phyloP scores from a whole-genome alignment of 2,797 vertebrate genomes.

The Chromis chromis region DNA sequence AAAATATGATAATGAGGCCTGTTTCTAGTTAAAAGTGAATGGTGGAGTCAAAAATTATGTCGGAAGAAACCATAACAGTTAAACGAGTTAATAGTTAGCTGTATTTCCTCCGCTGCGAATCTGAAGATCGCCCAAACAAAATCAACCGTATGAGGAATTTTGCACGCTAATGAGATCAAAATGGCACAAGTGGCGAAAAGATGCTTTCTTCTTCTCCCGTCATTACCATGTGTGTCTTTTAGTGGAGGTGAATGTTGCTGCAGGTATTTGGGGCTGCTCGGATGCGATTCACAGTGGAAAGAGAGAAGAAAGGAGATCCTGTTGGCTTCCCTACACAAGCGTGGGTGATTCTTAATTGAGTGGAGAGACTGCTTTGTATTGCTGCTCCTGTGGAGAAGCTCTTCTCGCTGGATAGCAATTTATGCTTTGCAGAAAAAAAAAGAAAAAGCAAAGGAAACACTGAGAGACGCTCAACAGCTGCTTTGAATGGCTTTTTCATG shows the following conservation, averaged over 20 bases:
- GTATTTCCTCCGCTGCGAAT: constrained; percentile 34
- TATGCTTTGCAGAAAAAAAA: constrained; percentile 28
- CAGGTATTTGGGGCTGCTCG: constrained; percentile 40
- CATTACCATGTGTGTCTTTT: constrained; percentile 30
- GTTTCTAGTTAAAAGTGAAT: constrained; percentile 59
- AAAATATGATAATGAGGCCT: constrained; percentile 65
- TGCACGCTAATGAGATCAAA: constrained; percentile 62
- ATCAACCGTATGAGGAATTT: constrained; percentile 50
- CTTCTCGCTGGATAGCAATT: constrained; percentile 42
- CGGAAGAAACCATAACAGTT: constrained; percentile 33
- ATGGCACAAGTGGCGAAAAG: constrained; percentile 38
- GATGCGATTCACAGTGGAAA: constrained; percentile 47
- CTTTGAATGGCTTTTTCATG: constrained; percentile 40
- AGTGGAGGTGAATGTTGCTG: constrained; percentile 26
- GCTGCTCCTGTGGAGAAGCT: constrained; percentile 41
- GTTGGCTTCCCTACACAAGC: constrained; percentile 47
- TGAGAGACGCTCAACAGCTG: constrained; percentile 21
- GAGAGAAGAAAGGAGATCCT: constrained; percentile 52
- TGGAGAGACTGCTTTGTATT: constrained; percentile 58
- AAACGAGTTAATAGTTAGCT: constrained; percentile 60
- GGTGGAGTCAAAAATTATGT: constrained; percentile 51
- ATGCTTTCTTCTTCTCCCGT: constrained; percentile 28
- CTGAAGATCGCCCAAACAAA: constrained; percentile 44
- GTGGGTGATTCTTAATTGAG: constrained; percentile 72
- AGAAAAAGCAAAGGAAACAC: not conserved